phyloP scores from a whole-genome alignment of 2,888 invertebrate species.

The Tolmerus cingulatus region DNA sequence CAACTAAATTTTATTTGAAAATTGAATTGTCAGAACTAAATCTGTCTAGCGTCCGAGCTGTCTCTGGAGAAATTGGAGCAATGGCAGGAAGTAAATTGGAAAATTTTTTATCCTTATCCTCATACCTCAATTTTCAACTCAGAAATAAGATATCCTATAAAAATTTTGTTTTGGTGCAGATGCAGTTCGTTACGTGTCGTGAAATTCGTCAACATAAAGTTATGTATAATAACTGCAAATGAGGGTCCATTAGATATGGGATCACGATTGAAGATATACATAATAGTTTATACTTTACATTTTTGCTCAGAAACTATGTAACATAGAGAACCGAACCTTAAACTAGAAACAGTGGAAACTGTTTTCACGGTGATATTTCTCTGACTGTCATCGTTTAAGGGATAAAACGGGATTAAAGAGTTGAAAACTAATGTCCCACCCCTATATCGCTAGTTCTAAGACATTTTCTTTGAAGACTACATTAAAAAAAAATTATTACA shows the following conservation, averaged over 20 bases:
- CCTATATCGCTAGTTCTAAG: too few species aligned
- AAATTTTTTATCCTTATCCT: neutral
- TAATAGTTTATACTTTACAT: too few species aligned
- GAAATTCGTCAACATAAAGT: neutral
- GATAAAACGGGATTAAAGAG: too few species aligned
- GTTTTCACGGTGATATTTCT: too few species aligned
- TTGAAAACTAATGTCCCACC: too few species aligned
- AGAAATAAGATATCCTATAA: neutral
- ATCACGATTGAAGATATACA: neutral
- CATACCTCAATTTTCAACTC: neutral
- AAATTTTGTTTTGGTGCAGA: neutral
- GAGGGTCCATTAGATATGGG: neutral
- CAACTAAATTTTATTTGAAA: conserved; percentile 17
- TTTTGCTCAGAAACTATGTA: too few species aligned
- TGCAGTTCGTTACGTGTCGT: neutral
- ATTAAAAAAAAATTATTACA: too few species aligned
- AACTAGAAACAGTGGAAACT: too few species aligned
- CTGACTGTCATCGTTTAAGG: too few species aligned
- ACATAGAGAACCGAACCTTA: too few species aligned
- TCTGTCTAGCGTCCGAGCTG: neutral
- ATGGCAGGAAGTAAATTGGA: neutral
- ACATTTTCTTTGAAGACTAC: too few species aligned
- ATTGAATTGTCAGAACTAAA: conserved; percentile 23
- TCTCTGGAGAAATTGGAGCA: neutral
- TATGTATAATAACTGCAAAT: neutral